Evolutionary conservation across 2,888 invertebrate genomes (phyloP).

Genomic region (Acrocera orbiculus): DNA sequence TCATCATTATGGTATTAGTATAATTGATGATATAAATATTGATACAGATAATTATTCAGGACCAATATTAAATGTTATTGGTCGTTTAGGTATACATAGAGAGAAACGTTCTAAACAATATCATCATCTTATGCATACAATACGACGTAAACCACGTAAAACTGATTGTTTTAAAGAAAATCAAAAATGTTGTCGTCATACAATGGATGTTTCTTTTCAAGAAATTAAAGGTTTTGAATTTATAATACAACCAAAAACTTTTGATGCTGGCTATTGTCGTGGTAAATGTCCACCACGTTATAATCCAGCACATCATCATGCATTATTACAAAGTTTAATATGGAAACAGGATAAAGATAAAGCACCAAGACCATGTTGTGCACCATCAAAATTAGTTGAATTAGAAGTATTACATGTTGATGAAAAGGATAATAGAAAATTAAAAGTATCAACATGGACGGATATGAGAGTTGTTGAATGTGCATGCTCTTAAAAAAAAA

Average conservation of each 20-base stretch:
- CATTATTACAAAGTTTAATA: slow-evolving; percentile 47
- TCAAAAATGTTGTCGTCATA: slow-evolving; percentile 46
- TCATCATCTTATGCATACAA: slow-evolving; percentile 11
- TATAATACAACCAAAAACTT: slow-evolving; percentile 48
- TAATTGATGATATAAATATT: slow-evolving; percentile 19
- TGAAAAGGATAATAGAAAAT: slow-evolving; percentile 39
- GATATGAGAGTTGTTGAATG: slow-evolving; percentile 55
- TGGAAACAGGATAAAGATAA: slow-evolving; percentile 40
- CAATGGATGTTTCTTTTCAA: slow-evolving; percentile 46
- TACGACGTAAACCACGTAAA: slow-evolving; percentile 25
- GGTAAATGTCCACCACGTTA: slow-evolving; percentile 49
- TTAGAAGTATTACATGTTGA: slow-evolving; percentile 48
- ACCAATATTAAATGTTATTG: slow-evolving; percentile 26
- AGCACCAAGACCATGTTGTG: slow-evolving; percentile 44
- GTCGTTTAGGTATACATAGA: slow-evolving; percentile 18
- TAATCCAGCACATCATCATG: slow-evolving; percentile 53
- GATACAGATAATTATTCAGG: slow-evolving; percentile 15
- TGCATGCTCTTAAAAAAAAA: slow-evolving; percentile 49
- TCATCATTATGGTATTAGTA: slow-evolving; percentile 26
- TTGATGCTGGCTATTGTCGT: slow-evolving; percentile 53
- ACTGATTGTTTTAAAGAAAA: slow-evolving; percentile 38
- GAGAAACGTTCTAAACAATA: slow-evolving; percentile 17
- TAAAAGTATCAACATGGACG: slow-evolving; percentile 49
- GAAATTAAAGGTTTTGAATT: slow-evolving; percentile 45
- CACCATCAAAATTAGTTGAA: slow-evolving; percentile 45